These are phyloP conservation scores for Augochlora pura DNA, from an alignment of 1,140 invertebrate genomes.

Conservation along the genomic window DNA sequence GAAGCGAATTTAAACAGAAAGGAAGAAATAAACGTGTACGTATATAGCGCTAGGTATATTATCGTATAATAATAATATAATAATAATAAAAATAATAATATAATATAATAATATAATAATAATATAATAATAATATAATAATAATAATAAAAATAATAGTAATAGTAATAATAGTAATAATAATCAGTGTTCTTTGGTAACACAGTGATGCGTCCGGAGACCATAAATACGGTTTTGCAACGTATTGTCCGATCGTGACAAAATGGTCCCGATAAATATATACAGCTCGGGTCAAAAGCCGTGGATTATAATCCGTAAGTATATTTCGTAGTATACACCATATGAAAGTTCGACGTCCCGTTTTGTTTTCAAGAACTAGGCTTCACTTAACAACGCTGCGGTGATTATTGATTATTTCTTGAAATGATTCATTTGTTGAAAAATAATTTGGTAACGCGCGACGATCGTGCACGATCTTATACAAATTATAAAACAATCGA, in stretches of 20 bases:
- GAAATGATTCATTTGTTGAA: too few species aligned
- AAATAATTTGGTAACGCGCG: too few species aligned
- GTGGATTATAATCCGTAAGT: not conserved
- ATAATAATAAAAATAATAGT: too few species aligned
- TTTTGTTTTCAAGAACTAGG: too few species aligned
- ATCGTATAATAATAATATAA: conserved; percentile 46
- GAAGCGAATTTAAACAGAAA: conserved; percentile 34
- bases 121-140: too few species aligned
- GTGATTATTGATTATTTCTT: too few species aligned
- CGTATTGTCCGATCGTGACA: conserved; percentile 71
- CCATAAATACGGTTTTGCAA: conserved; percentile 68
- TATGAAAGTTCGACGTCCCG: too few species aligned
- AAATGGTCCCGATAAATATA: conserved; percentile 69
- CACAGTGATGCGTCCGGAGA: conserved; percentile 74
- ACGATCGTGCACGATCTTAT: too few species aligned
- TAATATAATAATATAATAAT: conserved; percentile 56
- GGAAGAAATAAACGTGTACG: conserved; percentile 52
- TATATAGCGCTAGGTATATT: conserved; percentile 60
- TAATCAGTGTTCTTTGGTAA: conserved; percentile 78
- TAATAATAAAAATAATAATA: too few species aligned
- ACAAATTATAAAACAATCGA: too few species aligned
- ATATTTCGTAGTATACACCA: not conserved
- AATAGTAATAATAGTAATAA: conserved; percentile 50
- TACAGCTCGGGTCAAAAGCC: conserved; percentile 8
- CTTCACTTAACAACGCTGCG: too few species aligned